Evolutionary conservation across 2,888 invertebrate genomes (phyloP).

Genomic region (Hirtodrosophila duncani): DNA sequence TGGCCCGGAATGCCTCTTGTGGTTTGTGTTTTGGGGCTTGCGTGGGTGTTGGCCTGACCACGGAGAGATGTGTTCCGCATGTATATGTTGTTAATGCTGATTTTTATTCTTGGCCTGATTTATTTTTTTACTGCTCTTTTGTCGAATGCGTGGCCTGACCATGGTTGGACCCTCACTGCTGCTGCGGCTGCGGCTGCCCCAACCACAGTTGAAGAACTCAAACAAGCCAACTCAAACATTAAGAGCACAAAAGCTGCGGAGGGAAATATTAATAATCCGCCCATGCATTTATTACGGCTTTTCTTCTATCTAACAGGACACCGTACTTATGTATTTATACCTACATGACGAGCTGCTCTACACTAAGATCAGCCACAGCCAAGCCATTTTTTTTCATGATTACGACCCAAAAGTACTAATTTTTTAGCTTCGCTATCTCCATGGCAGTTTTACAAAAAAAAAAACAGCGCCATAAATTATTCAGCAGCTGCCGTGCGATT

Average conservation of each 20-base stretch:
- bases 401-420: slow-evolving; percentile 37
- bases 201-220: slow-evolving; percentile 60
- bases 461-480: slow-evolving; percentile 37
- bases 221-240: slow-evolving; percentile 56
- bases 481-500: slow-evolving; percentile 19
- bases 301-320: slow-evolving; percentile 55
- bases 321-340: too few relatives aligned
- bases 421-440: slow-evolving; percentile 21
- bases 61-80: slow-evolving; percentile 30
- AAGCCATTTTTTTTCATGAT: too few relatives aligned
- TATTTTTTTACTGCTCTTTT: slow-evolving; percentile 46
- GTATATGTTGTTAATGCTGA: slow-evolving; percentile 52
- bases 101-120: slow-evolving; percentile 54
- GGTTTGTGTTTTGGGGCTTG: slow-evolving; percentile 5
- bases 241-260: slow-evolving; percentile 41
- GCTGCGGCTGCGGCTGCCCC: too few relatives aligned
- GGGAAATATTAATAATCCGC: slow-evolving; percentile 66
- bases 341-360: too few relatives aligned
- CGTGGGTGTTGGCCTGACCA: slow-evolving; percentile 1
- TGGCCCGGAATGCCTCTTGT: slow-evolving; percentile 6
- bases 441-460: too few relatives aligned
- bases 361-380: too few relatives aligned
- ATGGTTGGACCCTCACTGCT: slow-evolving; percentile 16
- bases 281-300: slow-evolving; percentile 49
- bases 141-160: slow-evolving; percentile 29